A percentile compares a stretch with the other conserved stretches of the same genome.
These are phyloP conservation scores for Callospermophilus lateralis DNA, from an alignment of 2,113 vertebrate genomes.

Conservation along the genomic window DNA sequence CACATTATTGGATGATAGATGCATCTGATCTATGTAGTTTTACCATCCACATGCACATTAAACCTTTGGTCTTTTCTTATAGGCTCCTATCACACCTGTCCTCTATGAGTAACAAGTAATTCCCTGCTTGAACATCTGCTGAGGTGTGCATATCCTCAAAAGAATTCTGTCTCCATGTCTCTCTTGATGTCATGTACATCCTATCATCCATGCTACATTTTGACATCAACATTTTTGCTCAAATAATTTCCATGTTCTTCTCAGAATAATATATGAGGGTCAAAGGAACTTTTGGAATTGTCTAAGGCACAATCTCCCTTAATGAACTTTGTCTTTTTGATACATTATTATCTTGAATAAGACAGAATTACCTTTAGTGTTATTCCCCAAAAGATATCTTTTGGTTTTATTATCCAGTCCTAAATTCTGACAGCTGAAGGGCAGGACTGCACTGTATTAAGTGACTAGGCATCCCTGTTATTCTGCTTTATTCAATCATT, in stretches of 20 bases:
- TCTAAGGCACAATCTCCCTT: not conserved
- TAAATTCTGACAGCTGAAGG: not conserved
- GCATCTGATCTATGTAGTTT: not conserved
- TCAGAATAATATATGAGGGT: not conserved
- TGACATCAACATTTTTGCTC: too few species aligned
- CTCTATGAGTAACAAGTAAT: too few species aligned
- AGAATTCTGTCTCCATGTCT: too few species aligned
- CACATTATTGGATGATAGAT: not conserved
- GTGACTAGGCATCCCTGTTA: accelerated
- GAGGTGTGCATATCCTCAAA: not conserved
- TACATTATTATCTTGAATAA: not conserved
- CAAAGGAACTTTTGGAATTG: not conserved
- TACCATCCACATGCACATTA: not conserved
- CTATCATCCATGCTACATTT: too few species aligned
- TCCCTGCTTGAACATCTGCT: too few species aligned
- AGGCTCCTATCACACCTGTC: not conserved
- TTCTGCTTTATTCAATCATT: not conserved
- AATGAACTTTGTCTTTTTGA: not conserved
- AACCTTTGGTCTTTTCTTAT: not conserved
- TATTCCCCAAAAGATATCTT: not conserved
- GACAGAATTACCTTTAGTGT: not conserved
- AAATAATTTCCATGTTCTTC: too few species aligned
- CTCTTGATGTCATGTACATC: too few species aligned
- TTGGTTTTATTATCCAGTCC: not conserved
- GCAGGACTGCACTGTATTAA: not conserved